These are phyloP conservation scores for Stenichneumon culpator DNA, from an alignment of 2,888 invertebrate species.

Conservation along the genomic window DNA sequence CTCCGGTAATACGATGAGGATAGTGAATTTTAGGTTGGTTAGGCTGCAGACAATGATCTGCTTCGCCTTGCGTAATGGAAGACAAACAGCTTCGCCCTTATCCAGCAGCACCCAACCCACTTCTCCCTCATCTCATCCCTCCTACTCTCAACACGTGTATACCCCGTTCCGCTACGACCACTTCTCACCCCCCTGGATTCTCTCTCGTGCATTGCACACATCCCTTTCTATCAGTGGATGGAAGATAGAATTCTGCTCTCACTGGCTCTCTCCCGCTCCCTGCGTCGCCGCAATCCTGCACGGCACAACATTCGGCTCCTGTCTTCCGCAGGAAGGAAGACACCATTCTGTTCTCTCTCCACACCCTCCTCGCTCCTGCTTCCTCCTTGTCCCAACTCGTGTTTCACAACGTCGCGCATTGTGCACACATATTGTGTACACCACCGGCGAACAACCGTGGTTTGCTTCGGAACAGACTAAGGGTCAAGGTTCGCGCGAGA, in stretches of 20 bases:
- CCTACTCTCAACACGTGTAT: constrained; percentile 45
- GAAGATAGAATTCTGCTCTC: background rate
- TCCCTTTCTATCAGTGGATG: constrained; percentile 6
- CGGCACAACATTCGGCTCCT: constrained; percentile 53
- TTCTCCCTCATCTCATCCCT: constrained; percentile 38
- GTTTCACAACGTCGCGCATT: constrained; percentile 26
- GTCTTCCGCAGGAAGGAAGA: constrained; percentile 65
- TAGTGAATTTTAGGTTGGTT: constrained; percentile 80
- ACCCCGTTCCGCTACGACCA: constrained; percentile 39
- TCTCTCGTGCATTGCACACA: constrained; percentile 2
- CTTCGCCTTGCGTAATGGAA: constrained; percentile 81
- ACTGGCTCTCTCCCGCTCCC: background rate
- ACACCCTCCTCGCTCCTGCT: background rate
- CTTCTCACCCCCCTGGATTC: constrained; percentile 29
- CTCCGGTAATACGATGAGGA: constrained; percentile 75
- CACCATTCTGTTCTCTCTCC: constrained; percentile 32
- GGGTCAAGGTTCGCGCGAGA: constrained; percentile 1
- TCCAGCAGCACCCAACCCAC: constrained; percentile 69
- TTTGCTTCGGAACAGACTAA: background rate
- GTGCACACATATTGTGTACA: constrained; percentile 24
- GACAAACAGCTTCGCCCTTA: constrained; percentile 79
- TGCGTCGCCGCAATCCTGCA: constrained; percentile 58
- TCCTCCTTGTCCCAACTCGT: background rate
- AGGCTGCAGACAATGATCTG: constrained; percentile 80
- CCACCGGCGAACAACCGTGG: constrained; percentile 16